phyloP scores from a whole-genome alignment of 1,140 invertebrate genomes.

The Drosophila pectinifera region DNA sequence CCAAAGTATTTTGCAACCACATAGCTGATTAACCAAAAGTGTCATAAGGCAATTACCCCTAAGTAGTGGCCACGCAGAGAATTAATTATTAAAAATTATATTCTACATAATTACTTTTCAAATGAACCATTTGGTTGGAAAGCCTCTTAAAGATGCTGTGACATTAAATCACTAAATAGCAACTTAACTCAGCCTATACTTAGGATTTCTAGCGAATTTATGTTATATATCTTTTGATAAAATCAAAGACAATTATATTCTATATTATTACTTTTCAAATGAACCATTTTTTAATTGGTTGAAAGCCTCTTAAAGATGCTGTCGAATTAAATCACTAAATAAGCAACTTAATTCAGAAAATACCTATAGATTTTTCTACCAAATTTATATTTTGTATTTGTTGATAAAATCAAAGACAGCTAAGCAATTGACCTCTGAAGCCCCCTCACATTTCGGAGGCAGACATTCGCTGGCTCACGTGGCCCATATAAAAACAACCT shows the following conservation, averaged over 20 bases:
- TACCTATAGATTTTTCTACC: background rate
- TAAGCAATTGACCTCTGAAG: constrained; percentile 15
- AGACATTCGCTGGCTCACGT: constrained; percentile 43
- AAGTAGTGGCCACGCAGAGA: background rate
- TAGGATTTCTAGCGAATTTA: too few relatives aligned
- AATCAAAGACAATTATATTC: too few relatives aligned
- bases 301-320: background rate
- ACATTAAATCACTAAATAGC: too few relatives aligned
- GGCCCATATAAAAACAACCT: constrained; percentile 30
- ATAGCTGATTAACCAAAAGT: constrained; percentile 44
- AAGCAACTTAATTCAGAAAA: too few relatives aligned
- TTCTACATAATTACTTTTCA: too few relatives aligned
- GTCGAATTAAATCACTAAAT: too few relatives aligned
- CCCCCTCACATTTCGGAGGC: constrained; percentile 2
- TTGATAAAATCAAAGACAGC: constrained; percentile 30
- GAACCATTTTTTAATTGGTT: too few relatives aligned
- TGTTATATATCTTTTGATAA: too few relatives aligned
- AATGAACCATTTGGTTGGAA: too few relatives aligned
- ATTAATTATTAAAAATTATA: background rate
- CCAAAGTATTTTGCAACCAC: constrained; percentile 46
- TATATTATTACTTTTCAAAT: too few relatives aligned
- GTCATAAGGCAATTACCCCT: constrained; percentile 15
- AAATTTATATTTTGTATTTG: background rate
- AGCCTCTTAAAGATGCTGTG: too few relatives aligned
- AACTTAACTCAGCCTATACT: too few relatives aligned